Evolutionary conservation across 2,113 vertebrate species (phyloP), one percentile per base, ranked within the genome.

Genomic region (Corythornis madagascariensis): DNA sequence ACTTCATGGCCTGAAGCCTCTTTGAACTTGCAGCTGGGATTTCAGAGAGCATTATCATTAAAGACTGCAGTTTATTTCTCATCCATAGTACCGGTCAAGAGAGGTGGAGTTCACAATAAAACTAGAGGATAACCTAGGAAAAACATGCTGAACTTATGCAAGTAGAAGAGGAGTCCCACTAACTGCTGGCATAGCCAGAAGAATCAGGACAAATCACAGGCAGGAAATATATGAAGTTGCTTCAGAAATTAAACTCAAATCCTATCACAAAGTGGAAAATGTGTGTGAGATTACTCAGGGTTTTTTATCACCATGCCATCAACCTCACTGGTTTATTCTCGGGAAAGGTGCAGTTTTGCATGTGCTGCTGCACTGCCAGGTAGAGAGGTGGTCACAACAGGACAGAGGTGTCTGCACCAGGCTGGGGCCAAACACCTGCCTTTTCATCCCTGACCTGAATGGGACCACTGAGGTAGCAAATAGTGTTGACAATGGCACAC

Each of bases 231-330:
- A 40, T n/a, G 52, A 42, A 69, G 12, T 38, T 82, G 20, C 22
- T 40, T 74, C 22, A 52, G 40, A 88, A 85, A 80, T 53, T 45
- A 63, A 89, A 70, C 13, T 66, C 6, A 48, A 10, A 45, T 53
- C 14, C 20, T 72, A 29, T 31, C 50, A 21, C 0, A 0, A 25
- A 22, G 25, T 19, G 70, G 21, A 74, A 91, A 55, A 71, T 10
- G 8, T 2, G 28, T 67, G 17, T 47, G 76, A 75, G 10, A 63
- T 91, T 89, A 59, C 38, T 45, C 8, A 38, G 31, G 6, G 3
- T 63, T 81, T 88, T 88, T 86, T 73, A 17, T 70, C 64, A 33
- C 11, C 7, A 11, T 2, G 0, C 64, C 52, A 64, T 77, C 64
- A 74, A 26, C 21, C 48, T 80, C 29, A 50, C 35, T 66, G 43